Base-by-base conservation (phyloP, 2,888 invertebrate species). In the Acronicta psi region DNA sequence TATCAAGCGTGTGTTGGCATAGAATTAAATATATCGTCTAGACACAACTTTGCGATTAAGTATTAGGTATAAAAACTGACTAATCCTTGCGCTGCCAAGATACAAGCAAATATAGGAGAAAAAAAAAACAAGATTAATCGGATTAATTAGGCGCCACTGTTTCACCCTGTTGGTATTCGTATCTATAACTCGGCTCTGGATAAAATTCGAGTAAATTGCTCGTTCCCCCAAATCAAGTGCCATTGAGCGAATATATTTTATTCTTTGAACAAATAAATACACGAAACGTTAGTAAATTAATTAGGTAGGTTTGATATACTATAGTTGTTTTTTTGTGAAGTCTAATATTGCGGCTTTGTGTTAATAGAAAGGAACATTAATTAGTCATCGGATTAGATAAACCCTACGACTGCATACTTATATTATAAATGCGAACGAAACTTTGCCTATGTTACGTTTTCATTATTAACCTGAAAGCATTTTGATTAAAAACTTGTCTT, bases 71-170 rank as follows among this genome's bases (percentile, higher is more conserved):
- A 14, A 8, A 47, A 49, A 31, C n/a, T 3, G 37, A 8, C 6
- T 45, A 14, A 54, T 50, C 25, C 55, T 63, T 29, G n/a, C 56
- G 23, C 18, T 8, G 4, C 18, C 44, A 23, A 56, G 36, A 46
- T 52, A 71, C 43, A 69, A 62, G 23, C 47, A 14, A 44, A 42
- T 43, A 57, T 55, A 49, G 38, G 60, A 69, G 63, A 29, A 29
- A 29, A 29, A n/a, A 77, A 74, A 72, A 76, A 74, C 69, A 74
- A 68, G 73, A 73, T 73, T 80, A 82, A 81, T 82, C 62, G 71
- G 60, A 78, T 81, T 81, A 83, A 81, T 83, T 81, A 77, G 66
- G 69, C 69, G 62, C 56, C 55, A 76, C 67, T 69, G 69, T 73
- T 69, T 67, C 65, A 74, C 67, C 60, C 70, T 68, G 58, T 59